A percentile compares a stretch with the other conserved stretches of the same genome.
Conservation (phyloP, 2,888 invertebrate genomes). For the Tetranychus truncatus region DNA sequence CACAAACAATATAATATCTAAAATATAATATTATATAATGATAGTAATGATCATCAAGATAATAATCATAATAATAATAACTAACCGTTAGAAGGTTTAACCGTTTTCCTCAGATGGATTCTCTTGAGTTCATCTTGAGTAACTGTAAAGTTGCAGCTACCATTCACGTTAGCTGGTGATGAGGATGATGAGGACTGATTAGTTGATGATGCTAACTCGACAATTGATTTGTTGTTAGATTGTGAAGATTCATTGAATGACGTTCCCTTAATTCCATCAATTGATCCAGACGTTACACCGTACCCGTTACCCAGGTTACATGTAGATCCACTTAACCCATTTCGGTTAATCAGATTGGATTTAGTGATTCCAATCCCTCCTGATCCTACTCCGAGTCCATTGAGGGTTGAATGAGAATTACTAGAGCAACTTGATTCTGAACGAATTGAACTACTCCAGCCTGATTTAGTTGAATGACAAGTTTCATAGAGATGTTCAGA, state of each 20-base stretch:
- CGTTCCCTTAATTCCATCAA: background rate
- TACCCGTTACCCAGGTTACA: background rate
- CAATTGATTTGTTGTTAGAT: background rate
- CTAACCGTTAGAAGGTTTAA: constrained; percentile 8
- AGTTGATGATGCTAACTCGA: background rate
- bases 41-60: background rate
- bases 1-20: background rate
- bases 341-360: constrained; percentile 1
- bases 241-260: background rate
- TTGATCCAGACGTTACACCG: background rate
- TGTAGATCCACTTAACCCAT: background rate
- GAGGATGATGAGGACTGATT: constrained; percentile 2
- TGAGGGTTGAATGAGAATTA: background rate
- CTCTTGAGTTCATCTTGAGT: constrained; percentile 46
- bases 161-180: background rate
- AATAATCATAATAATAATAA: background rate
- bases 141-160: constrained; percentile 17
- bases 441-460: background rate
- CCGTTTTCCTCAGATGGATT: constrained; percentile 56
- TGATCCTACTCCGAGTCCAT: background rate
- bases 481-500: constrained; percentile 10
- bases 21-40: background rate
- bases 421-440: background rate
- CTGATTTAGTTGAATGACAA: background rate
- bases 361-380: background rate